phyloP scores from a whole-genome alignment of 2,888 invertebrate genomes.

The Erebia epiphron region DNA sequence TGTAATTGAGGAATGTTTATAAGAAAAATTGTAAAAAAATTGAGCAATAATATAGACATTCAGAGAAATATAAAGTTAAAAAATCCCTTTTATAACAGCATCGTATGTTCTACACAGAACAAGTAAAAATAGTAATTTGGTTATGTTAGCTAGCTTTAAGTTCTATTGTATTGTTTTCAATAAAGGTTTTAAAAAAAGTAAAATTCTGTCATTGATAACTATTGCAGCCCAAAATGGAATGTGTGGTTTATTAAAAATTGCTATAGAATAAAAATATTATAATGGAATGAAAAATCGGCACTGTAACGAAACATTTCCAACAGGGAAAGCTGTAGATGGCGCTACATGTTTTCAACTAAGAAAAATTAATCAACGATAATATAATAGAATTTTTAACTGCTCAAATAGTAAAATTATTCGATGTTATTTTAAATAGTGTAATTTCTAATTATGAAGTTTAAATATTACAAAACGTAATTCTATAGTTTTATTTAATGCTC shows the following conservation, averaged over 20 bases:
- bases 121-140: constrained; percentile 26
- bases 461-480: too few species aligned
- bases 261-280: constrained; percentile 44
- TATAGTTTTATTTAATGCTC: too few species aligned
- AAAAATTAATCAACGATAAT: background rate
- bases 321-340: constrained; percentile 36
- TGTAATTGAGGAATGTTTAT: too few species aligned
- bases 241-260: constrained; percentile 50
- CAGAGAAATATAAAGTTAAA: background rate
- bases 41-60: too few species aligned
- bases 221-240: constrained; percentile 74
- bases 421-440: too few species aligned
- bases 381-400: background rate
- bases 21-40: too few species aligned
- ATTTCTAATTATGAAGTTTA: too few species aligned
- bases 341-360: constrained; percentile 20
- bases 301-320: constrained; percentile 35
- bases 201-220: constrained; percentile 54
- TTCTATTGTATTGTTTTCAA: too few species aligned
- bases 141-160: too few species aligned
- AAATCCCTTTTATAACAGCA: background rate
- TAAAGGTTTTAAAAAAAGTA: constrained; percentile 17
- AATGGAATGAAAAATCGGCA: constrained; percentile 66
- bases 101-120: constrained; percentile 34
- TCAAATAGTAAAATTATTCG: too few species aligned